A percentile compares a stretch with the other conserved stretches of the same genome.
phyloP scores from a whole-genome alignment of 2,113 vertebrate species.

The Chelonoidis abingdonii region DNA sequence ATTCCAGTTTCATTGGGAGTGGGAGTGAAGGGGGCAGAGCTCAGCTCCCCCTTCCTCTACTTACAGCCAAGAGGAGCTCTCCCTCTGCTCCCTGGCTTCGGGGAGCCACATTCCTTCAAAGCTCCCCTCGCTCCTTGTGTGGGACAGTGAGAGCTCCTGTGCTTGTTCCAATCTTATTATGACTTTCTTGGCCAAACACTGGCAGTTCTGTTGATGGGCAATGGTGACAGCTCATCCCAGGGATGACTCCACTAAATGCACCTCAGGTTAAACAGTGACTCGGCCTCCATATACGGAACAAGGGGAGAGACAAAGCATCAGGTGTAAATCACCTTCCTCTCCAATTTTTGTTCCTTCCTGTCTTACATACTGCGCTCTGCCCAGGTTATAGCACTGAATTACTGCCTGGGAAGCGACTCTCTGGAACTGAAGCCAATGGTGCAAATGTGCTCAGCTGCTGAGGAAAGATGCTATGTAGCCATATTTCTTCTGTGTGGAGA shows the following conservation, averaged over 20 bases:
- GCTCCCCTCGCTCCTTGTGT: not conserved
- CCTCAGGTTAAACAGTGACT: not conserved
- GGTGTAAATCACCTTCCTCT: not conserved
- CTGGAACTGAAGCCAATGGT: not conserved
- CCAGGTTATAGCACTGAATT: not conserved
- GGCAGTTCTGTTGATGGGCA: not conserved
- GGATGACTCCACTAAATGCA: not conserved
- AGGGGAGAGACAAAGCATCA: not conserved
- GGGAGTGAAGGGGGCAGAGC: not conserved
- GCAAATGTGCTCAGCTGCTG: not conserved
- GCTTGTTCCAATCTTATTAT: not conserved
- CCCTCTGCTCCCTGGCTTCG: not conserved
- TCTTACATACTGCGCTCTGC: not conserved
- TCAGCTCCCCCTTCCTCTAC: not conserved
- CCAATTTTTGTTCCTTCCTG: not conserved
- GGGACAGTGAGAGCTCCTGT: not conserved
- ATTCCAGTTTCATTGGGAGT: not conserved
- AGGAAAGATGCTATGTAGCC: not conserved
- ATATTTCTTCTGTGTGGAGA: not conserved
- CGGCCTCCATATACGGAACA: not conserved
- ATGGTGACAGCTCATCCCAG: not conserved
- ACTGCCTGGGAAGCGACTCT: not conserved
- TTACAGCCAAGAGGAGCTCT: not conserved
- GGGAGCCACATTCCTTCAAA: not conserved
- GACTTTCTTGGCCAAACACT: not conserved